Conservation (phyloP, 2,113 vertebrate species). For the Sturnira hondurensis region DNA sequence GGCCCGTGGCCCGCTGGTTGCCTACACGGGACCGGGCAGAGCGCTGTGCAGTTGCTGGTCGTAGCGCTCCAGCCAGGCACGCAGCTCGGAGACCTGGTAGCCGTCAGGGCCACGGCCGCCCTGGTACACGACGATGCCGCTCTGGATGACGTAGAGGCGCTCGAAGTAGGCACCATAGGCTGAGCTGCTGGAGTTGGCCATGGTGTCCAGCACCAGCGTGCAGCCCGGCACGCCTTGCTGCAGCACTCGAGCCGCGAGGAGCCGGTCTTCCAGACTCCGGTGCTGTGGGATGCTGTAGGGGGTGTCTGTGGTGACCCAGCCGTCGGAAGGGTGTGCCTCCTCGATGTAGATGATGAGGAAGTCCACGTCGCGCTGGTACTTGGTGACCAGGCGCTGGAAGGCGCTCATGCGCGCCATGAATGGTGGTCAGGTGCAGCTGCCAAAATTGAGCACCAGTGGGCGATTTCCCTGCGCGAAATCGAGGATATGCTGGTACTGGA, state of each 20-base stretch:
- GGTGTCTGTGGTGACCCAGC: conserved; percentile 98
- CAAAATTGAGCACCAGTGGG: conserved; percentile 97
- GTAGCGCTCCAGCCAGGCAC: conserved; percentile 93
- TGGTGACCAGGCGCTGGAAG: conserved; percentile 92
- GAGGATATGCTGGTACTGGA: conserved; percentile 86
- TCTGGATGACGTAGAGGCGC: conserved; percentile 94
- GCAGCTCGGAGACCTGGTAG: conserved; percentile 95
- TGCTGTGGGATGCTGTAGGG: conserved; percentile 95
- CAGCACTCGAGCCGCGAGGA: conserved; percentile 92
- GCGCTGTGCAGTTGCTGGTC: conserved; percentile 81
- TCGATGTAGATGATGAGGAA: conserved; percentile 98
- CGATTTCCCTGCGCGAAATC: conserved; percentile 91
- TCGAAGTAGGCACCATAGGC: conserved; percentile 99
- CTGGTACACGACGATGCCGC: conserved; percentile 93
- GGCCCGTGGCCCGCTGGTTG: background rate
- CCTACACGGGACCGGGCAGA: conserved; percentile 78
- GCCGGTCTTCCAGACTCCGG: conserved; percentile 94
- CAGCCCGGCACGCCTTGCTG: conserved; percentile 87
- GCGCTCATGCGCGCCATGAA: conserved; percentile 98
- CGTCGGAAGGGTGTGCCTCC: conserved; percentile 98
- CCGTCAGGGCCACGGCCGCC: conserved; percentile 95
- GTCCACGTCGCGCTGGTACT: conserved; percentile 95
- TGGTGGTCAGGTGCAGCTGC: conserved; percentile 99
- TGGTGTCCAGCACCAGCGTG: conserved; percentile 93
- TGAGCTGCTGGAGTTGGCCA: conserved; percentile 96